Base-by-base conservation (phyloP, 2,888 invertebrate genomes). In the Chrysolina oricalcia region DNA sequence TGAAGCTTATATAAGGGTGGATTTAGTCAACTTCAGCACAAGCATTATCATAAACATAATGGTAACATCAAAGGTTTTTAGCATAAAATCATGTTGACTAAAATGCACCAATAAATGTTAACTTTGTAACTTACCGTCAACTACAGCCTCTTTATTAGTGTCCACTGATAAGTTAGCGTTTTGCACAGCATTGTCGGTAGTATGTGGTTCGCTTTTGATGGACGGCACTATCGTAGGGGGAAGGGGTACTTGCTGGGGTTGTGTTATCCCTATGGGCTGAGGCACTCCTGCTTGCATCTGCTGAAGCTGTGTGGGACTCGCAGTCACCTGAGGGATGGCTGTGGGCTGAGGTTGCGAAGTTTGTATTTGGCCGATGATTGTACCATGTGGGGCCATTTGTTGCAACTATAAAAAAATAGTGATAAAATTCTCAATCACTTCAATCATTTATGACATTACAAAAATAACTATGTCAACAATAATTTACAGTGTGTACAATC, bases 361-460 rank as follows among this genome's bases (percentile, higher is more conserved):
- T 78, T 89, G 89, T 65, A 89, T 86, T 77, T 89, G 89, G 9
- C 88, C 81, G 87, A 91, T 89, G 56, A 89, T 88, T 13, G 89
- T 86, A 6, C 91, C 91, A 1, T 90, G 87, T 72, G 90, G 90
- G 1, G 90, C 87, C 90, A 92, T 91, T 64, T 91, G 89, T 19
- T 80, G 80, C 19, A 79, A 71, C 80, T 79, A 50, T 3, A 59
- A 56, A 59, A 6, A 71, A 66, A 23, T 23, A 41, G n/a, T 46
- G 17, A 41, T 21, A 19, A 43, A 13, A 21, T n/a, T 27, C 2
- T 17, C n/a, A 9, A n/a, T 59, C n/a, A n/a, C 15, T 59, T 59
- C 59, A 23, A 10, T 27, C 23, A 35, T 27, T 59, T 19, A n/a
- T 59, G 56, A 56, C 56, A 56, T 56, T 21, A 21, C 59, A 59